Evolutionary conservation across 2,888 invertebrate genomes (phyloP).

Genomic region (Plutella xylostella): DNA sequence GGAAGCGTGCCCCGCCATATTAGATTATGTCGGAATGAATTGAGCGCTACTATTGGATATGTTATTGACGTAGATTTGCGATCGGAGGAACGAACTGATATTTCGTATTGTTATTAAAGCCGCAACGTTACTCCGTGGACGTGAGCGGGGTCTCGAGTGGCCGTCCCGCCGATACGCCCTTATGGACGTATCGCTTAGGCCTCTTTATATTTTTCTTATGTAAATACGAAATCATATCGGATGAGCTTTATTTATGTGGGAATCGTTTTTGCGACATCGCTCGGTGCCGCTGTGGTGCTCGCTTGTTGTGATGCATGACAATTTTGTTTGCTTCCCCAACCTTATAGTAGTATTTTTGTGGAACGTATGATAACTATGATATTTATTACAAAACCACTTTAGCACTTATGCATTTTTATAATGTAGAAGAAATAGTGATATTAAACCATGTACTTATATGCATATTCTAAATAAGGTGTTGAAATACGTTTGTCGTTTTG

Average conservation of each 20-base stretch:
- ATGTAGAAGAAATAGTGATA: no score
- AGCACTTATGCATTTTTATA: no score
- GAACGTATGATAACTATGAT: no score
- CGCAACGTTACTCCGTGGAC: constrained; percentile 46
- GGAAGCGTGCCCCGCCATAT: constrained; percentile 67
- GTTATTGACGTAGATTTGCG: constrained; percentile 71
- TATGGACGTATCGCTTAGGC: constrained; percentile 66
- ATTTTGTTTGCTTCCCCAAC: constrained; percentile 47
- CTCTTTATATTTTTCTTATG: constrained; percentile 70
- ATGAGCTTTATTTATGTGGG: constrained; percentile 71
- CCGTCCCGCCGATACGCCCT: constrained; percentile 47
- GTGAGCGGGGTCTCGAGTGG: constrained; percentile 44
- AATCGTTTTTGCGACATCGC: constrained; percentile 69
- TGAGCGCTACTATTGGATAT: constrained; percentile 67
- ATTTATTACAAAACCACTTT: no score
- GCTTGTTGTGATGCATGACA: constrained; percentile 54
- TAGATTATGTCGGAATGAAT: constrained; percentile 70
- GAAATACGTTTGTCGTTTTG: no score
- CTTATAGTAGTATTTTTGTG: no score
- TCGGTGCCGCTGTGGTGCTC: no score
- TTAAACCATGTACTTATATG: no score
- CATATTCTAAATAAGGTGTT: no score
- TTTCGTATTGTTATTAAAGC: constrained; percentile 70
- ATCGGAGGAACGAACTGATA: constrained; percentile 70
- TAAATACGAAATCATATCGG: constrained; percentile 68